A percentile compares a stretch with the other conserved stretches of the same genome.
phyloP scores from a whole-genome alignment of 2,113 vertebrate genomes.

The Gallinago paraguaiae region DNA sequence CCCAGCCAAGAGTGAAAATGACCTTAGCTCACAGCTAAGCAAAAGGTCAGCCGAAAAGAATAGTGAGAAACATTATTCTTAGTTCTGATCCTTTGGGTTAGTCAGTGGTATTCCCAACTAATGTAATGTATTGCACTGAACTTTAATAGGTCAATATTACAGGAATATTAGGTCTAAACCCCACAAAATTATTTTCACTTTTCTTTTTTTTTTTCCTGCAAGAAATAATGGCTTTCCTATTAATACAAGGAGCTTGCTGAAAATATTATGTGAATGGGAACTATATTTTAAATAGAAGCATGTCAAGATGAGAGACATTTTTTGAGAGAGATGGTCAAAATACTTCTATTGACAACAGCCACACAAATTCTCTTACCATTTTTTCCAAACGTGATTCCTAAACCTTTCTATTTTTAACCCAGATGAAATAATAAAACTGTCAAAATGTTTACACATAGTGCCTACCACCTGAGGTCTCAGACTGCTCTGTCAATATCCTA shows the following conservation, averaged over 20 bases:
- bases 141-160: background rate
- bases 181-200: background rate
- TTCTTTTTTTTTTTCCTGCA: background rate
- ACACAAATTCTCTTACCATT: background rate
- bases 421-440: conserved; percentile 50
- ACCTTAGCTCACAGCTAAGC: conserved; percentile 76
- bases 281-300: background rate
- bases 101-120: background rate
- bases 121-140: background rate
- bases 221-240: background rate
- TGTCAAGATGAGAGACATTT: background rate
- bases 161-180: background rate
- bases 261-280: background rate
- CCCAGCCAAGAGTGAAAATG: conserved; percentile 78
- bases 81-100: conserved; percentile 13
- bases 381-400: background rate
- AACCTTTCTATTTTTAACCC: conserved; percentile 17
- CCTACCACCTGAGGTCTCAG: conserved; percentile 52
- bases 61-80: conserved; percentile 25
- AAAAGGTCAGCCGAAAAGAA: conserved; percentile 74
- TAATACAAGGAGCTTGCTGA: background rate
- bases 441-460: conserved; percentile 55
- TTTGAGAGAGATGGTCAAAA: background rate
- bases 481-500: conserved; percentile 57
- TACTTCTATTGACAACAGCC: background rate